A percentile compares a stretch with the other conserved stretches of the same genome.
phyloP scores from a whole-genome alignment of 2,113 vertebrate species.

The Oreotrochilus melanogaster region DNA sequence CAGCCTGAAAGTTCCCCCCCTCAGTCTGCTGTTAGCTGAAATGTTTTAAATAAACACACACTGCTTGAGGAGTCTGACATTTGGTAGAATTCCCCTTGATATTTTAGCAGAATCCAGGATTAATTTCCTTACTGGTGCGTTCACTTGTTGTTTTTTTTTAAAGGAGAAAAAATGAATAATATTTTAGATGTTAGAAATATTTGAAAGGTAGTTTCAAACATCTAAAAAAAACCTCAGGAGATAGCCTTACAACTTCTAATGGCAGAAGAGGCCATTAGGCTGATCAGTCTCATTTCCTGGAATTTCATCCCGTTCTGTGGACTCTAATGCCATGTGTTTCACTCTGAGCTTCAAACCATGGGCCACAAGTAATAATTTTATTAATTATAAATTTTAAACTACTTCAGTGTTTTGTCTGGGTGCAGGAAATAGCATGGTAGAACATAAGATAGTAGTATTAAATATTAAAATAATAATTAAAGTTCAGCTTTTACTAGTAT shows the following conservation, averaged over 20 bases:
- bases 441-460: not conserved
- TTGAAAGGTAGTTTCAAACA: not conserved
- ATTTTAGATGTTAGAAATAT: not conserved
- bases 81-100: slow-evolving; percentile 31
- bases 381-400: not conserved
- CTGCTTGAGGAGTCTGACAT: slow-evolving; percentile 39
- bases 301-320: not conserved
- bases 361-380: not conserved
- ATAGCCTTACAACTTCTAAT: not conserved
- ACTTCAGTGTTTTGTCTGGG: not conserved
- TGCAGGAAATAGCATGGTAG: not conserved
- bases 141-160: not conserved
- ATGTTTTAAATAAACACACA: slow-evolving; percentile 64
- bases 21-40: slow-evolving; percentile 55
- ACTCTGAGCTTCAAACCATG: not conserved
- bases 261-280: not conserved
- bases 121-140: slow-evolving; percentile 8
- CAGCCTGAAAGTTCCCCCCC: slow-evolving; percentile 52
- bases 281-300: not conserved
- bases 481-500: not conserved
- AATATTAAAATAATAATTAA: not conserved
- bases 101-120: slow-evolving; percentile 24
- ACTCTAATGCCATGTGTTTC: not conserved
- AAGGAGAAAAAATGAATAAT: not conserved
- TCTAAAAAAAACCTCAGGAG: not conserved